A percentile compares a stretch with the other conserved stretches of the same genome.
phyloP scores from a whole-genome alignment of 2,888 invertebrate species.

The Ophioninae sp. region DNA sequence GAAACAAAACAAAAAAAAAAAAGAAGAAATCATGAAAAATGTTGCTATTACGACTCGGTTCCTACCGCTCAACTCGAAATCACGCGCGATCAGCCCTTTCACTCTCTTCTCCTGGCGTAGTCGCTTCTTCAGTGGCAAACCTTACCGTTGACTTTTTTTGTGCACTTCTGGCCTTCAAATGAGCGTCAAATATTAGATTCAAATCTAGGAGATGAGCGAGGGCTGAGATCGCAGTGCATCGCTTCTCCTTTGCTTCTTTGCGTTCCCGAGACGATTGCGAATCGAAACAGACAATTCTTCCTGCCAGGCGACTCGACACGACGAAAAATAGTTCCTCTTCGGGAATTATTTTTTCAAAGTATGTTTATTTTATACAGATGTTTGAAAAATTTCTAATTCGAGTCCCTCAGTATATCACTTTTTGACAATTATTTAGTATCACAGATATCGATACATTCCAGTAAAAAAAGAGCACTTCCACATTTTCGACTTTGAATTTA shows the following conservation, averaged over 20 bases:
- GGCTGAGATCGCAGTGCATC: not conserved
- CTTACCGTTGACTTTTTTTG: not conserved
- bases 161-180: not conserved
- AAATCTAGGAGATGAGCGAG: not conserved
- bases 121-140: not conserved
- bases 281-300: not conserved
- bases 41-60: not conserved
- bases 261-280: conserved; percentile 19
- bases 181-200: not conserved
- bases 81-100: conserved; percentile 1
- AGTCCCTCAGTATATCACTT: not conserved
- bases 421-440: not conserved
- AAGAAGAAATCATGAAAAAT: not conserved
- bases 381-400: not conserved
- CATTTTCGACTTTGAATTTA: not conserved
- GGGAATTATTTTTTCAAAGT: not conserved
- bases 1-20: conserved; percentile 6
- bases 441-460: not conserved
- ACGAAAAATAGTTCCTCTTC: not conserved
- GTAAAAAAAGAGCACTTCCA: not conserved
- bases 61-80: conserved; percentile 42
- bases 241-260: not conserved
- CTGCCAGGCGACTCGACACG: not conserved
- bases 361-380: not conserved
- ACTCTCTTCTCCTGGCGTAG: not conserved